Evolutionary conservation across 1,140 invertebrate genomes (phyloP).

Genomic region (Pseudomyrmex flavicornis): DNA sequence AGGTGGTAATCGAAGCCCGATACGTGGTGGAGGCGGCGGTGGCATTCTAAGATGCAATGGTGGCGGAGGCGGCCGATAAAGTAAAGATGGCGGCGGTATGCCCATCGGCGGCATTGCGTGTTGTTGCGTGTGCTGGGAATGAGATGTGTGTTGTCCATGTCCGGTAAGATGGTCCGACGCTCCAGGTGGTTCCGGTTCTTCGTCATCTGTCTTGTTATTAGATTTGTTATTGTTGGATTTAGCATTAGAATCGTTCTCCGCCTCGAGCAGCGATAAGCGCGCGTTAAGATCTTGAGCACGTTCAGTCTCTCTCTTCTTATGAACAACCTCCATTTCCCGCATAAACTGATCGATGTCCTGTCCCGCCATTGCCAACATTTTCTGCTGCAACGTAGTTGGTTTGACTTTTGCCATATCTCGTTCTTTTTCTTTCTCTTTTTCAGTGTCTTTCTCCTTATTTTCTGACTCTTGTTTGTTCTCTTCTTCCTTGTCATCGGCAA

Average conservation of each 20-base stretch:
- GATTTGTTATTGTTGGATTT: constrained; percentile 68
- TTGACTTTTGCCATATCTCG: constrained; percentile 86
- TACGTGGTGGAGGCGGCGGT: constrained; percentile 86
- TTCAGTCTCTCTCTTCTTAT: constrained; percentile 90
- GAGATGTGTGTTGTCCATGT: constrained; percentile 79
- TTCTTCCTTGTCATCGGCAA: constrained; percentile 88
- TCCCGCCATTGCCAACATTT: constrained; percentile 93
- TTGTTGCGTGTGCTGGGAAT: constrained; percentile 76
- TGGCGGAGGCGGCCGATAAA: constrained; percentile 84
- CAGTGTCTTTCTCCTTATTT: constrained; percentile 78
- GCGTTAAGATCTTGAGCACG: constrained; percentile 88
- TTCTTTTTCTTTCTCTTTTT: constrained; percentile 81
- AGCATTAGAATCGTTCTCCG: constrained; percentile 72
- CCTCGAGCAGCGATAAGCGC: constrained; percentile 83
- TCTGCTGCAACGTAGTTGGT: constrained; percentile 91
- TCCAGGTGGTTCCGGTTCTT: constrained; percentile 77
- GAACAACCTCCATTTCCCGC: constrained; percentile 95
- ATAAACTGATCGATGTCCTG: constrained; percentile 97
- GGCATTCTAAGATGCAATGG: constrained; percentile 85
- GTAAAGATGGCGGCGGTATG: constrained; percentile 84
- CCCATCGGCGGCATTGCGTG: constrained; percentile 84
- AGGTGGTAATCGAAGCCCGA: constrained; percentile 83
- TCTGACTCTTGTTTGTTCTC: constrained; percentile 79
- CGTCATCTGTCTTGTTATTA: constrained; percentile 74
- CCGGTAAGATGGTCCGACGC: constrained; percentile 86